phyloP scores from a whole-genome alignment of 2,797 vertebrate species.

The Pantherophis alleghaniensis region DNA sequence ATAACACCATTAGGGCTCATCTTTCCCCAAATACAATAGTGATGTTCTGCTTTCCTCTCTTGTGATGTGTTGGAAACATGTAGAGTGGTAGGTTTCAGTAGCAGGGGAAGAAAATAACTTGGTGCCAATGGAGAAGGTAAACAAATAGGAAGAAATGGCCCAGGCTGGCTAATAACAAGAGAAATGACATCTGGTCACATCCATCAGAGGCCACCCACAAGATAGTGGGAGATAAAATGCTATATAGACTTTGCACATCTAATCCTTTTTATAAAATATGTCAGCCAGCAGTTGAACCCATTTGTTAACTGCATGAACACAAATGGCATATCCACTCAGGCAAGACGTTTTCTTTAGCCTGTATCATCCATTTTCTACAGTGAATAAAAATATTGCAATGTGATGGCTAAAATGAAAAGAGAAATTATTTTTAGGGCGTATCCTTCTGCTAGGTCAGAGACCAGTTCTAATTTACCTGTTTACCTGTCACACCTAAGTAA shows the following conservation, averaged over 20 bases:
- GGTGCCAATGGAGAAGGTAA: background rate
- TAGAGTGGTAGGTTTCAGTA: background rate
- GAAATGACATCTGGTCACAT: background rate
- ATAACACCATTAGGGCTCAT: background rate
- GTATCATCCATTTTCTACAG: background rate
- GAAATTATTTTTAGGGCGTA: background rate
- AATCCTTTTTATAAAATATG: slow-evolving; percentile 46
- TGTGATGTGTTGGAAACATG: background rate
- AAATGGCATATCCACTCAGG: slow-evolving; percentile 16
- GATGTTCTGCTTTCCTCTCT: background rate
- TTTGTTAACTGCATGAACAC: background rate
- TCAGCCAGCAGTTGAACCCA: slow-evolving; percentile 13
- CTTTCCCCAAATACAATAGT: background rate
- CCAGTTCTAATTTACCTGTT: background rate
- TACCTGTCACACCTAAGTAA: background rate
- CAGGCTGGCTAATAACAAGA: background rate
- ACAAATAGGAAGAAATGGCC: background rate
- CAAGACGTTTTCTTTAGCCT: background rate
- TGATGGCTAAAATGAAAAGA: background rate
- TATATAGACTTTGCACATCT: background rate
- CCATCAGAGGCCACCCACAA: background rate
- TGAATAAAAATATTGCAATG: background rate
- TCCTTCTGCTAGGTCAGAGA: background rate
- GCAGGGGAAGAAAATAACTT: background rate
- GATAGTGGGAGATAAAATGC: background rate